Conservation (phyloP, 2,113 vertebrate genomes). For the Scomber colias region DNA sequence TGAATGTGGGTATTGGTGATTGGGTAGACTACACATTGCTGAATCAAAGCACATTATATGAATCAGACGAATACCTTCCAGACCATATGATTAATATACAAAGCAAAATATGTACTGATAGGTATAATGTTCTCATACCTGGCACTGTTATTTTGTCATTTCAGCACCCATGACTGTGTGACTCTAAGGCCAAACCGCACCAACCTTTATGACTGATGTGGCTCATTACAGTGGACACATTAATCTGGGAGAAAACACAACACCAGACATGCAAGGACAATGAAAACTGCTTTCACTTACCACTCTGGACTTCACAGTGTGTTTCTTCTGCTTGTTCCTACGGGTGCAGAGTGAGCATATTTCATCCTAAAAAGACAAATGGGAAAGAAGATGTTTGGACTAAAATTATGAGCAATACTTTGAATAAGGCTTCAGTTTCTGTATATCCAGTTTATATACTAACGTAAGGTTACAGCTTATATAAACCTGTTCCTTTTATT, state of each 20-base stretch:
- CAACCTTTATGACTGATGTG: conserved; percentile 44
- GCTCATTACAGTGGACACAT: conserved; percentile 48
- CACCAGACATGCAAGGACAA: conserved; percentile 63
- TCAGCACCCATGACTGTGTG: conserved; percentile 30
- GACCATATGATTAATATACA: background rate
- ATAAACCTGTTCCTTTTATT: conserved; percentile 19
- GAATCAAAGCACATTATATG: background rate
- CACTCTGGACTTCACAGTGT: conserved; percentile 78
- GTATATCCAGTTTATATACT: background rate
- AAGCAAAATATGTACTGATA: background rate
- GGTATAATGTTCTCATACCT: background rate
- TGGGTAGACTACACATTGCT: background rate
- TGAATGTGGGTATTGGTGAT: background rate
- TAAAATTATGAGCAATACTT: conserved; percentile 30
- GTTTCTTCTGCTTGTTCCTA: conserved; percentile 71
- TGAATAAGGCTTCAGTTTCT: conserved; percentile 25
- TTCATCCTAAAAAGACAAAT: conserved; percentile 77
- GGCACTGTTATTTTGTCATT: conserved; percentile 26
- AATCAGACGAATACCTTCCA: conserved; percentile 6
- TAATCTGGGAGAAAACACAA: conserved; percentile 49
- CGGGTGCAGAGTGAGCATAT: conserved; percentile 78
- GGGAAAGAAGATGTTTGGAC: conserved; percentile 18
- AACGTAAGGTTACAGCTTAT: conserved; percentile 13
- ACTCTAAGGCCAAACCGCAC: conserved; percentile 27
- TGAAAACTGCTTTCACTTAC: conserved; percentile 77